Conservation (phyloP, 2,888 invertebrate species). For the Megastigmus dorsalis region DNA sequence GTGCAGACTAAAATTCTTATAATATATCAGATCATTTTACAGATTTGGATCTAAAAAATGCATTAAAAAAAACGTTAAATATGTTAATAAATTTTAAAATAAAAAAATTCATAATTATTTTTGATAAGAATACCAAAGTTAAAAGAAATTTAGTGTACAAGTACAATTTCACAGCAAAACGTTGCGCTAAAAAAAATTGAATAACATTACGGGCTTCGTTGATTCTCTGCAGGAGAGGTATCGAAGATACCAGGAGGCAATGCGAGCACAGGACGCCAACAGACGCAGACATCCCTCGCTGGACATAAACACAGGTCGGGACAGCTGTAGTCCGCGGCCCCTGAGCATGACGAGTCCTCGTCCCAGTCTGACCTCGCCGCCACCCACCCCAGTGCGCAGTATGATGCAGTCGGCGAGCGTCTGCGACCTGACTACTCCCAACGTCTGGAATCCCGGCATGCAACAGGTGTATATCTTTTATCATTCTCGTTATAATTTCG, state of each 20-base stretch:
- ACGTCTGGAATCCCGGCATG: conserved; percentile 73
- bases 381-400: conserved; percentile 62
- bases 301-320: conserved; percentile 59
- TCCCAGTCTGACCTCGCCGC: conserved; percentile 52
- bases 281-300: conserved; percentile 63
- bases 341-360: conserved; percentile 63
- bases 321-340: conserved; percentile 62
- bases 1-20: too few relatives aligned
- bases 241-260: conserved; percentile 76
- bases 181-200: too few relatives aligned
- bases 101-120: not conserved
- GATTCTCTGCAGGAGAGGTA: conserved; percentile 66
- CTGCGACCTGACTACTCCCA: conserved; percentile 68
- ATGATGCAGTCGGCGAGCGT: conserved; percentile 72
- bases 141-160: too few relatives aligned
- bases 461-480: conserved; percentile 78
- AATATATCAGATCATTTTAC: too few relatives aligned
- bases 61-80: not conserved
- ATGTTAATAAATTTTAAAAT: not conserved
- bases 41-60: too few relatives aligned
- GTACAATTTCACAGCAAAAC: too few relatives aligned
- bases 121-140: too few relatives aligned
- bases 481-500: not conserved
- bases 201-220: too few relatives aligned
- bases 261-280: conserved; percentile 77